Base-by-base conservation (phyloP, 2,888 invertebrate genomes). In the Belgica antarctica region DNA sequence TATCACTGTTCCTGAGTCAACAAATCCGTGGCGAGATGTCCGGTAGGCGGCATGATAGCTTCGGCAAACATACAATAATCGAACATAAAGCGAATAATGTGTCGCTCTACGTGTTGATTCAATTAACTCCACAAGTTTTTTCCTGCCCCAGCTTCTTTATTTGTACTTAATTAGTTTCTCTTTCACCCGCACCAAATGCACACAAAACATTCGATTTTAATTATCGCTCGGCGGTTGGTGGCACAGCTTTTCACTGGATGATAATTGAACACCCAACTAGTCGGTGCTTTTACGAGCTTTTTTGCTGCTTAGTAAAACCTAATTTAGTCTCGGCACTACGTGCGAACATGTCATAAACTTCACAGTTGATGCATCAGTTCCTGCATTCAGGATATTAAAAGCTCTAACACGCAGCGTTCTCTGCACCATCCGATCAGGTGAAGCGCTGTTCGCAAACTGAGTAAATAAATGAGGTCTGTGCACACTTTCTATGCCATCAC, bases 161-260 rank as follows among this genome's bases (percentile, higher is more conserved):
- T 52, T 52, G 12, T 15, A 7, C 22, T 52, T 52, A 52, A 24
- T 59, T 27, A 59, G 27, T 10, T n/a, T 19, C 52, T 52, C 4
- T 46, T 15, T 4, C 46, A 5, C 5, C 46, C 15, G n/a, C 12
- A 24, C 4, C 52, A 10, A 17, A 59, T 25, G 25, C 15, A 59
- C 5, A 52, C 22, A 59, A 59, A 57, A 27, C 17, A 52, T 27
- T 59, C 25, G 27, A 27, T 59, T 59, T 59, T 59, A 59, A 27
- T 59, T 59, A 59, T 52, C 7, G 25, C 59, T 24, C 59, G n/a
- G 59, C 27, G 59, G 59, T 59, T 27, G n/a, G 1, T 27, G n/a
- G 27, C 25, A 59, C 4, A 59, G 27, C 59, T 59, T 19, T 52
- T 10, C 52, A 59, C 27, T 12, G 25, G 3, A 25, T 1, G n/a